Evolutionary conservation across 2,888 invertebrate genomes (phyloP).

Genomic region (Abscondita cerata): DNA sequence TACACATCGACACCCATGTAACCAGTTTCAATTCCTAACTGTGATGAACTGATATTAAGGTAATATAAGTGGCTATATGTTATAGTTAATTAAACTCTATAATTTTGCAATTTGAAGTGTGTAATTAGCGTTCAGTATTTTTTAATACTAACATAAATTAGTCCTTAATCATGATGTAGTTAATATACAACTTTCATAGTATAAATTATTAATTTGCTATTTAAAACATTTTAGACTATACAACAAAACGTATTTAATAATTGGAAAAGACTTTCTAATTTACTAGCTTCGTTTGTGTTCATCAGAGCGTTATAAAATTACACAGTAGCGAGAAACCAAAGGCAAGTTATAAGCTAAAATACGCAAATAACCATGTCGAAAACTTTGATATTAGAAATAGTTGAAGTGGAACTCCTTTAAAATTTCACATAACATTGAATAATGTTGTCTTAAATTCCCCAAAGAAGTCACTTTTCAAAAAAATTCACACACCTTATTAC

Average conservation of each 20-base stretch:
- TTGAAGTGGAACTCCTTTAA: constrained; percentile 36
- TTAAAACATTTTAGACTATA: neutral
- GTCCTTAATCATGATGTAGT: no score
- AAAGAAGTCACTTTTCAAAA: constrained; percentile 3
- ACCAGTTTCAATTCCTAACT: no score
- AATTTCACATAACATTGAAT: constrained; percentile 39
- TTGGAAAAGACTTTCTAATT: constrained; percentile 23
- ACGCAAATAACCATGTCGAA: constrained; percentile 28
- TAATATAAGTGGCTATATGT: no score
- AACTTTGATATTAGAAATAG: constrained; percentile 35
- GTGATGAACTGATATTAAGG: no score
- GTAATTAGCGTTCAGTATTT: no score
- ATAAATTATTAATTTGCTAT: no score
- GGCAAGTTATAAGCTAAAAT: constrained; percentile 20
- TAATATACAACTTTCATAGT: no score
- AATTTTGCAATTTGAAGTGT: no score
- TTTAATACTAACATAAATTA: no score
- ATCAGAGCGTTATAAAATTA: constrained; percentile 24
- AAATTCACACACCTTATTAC: no score
- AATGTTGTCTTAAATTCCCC: constrained; percentile 16
- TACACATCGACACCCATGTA: no score
- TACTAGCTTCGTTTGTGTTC: constrained; percentile 26
- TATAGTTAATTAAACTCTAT: no score
- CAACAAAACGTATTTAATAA: constrained; percentile 21
- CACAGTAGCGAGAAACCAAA: constrained; percentile 10